Conservation (phyloP, 1,140 invertebrate genomes). For the Contarinia nasturtii region DNA sequence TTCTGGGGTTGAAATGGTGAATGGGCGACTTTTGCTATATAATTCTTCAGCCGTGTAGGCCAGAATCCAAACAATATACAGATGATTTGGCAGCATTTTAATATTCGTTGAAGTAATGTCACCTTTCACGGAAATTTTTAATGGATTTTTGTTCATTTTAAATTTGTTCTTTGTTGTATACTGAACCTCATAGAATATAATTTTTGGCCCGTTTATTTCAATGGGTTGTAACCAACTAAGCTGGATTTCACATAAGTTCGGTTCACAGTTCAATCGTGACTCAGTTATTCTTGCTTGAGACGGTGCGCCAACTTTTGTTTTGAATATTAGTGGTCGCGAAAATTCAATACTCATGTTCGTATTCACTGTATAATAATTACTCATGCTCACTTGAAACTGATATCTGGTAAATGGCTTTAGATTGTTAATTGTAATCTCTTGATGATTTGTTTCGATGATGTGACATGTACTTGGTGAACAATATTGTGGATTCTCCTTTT, state of each 20-base stretch:
- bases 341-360: slow-evolving; percentile 26
- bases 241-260: slow-evolving; percentile 45
- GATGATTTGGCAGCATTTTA: slow-evolving; percentile 33
- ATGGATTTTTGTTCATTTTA: slow-evolving; percentile 19
- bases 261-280: slow-evolving; percentile 43
- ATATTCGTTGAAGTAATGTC: slow-evolving; percentile 24
- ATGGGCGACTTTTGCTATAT: slow-evolving; percentile 36
- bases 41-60: slow-evolving; percentile 46
- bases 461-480: slow-evolving; percentile 11
- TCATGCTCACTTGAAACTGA: slow-evolving; percentile 43
- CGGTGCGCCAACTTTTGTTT: slow-evolving; percentile 60
- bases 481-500: slow-evolving; percentile 8
- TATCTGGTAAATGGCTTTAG: slow-evolving; percentile 65
- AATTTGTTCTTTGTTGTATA: slow-evolving; percentile 40
- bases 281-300: slow-evolving; percentile 46
- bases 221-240: slow-evolving; percentile 51
- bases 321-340: slow-evolving; percentile 35
- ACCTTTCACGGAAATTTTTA: slow-evolving; percentile 19
- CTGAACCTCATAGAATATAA: slow-evolving; percentile 62
- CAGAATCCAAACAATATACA: slow-evolving; percentile 45
- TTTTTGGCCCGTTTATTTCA: slow-evolving; percentile 40
- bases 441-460: slow-evolving; percentile 25
- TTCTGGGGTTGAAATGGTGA: slow-evolving; percentile 44
- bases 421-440: slow-evolving; percentile 31
- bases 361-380: slow-evolving; percentile 56